Percentiles rank a stretch among this genome's conserved stretches.
Conservation (phyloP, 2,113 vertebrate species). For the Indri indri region DNA sequence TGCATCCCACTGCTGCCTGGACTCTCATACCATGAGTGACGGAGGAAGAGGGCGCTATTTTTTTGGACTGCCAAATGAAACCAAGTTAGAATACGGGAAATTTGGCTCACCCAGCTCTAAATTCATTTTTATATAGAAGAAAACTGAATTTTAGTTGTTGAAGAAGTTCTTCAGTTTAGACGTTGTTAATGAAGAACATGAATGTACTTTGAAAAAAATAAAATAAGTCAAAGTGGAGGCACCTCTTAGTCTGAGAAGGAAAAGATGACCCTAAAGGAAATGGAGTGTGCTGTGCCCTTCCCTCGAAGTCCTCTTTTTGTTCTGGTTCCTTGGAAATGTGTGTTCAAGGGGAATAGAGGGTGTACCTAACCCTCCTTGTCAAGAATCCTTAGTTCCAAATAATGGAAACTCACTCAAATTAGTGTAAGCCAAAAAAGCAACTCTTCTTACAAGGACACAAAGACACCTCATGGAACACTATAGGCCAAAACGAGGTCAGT, state of each 20-base stretch:
- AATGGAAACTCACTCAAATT: background rate
- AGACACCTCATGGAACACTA: background rate
- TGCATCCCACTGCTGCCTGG: constrained; percentile 5
- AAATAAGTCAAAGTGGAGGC: background rate
- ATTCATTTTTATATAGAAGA: constrained; percentile 13
- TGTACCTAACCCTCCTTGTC: background rate
- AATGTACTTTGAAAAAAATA: constrained; percentile 18
- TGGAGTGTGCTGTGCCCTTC: background rate
- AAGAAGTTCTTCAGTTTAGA: background rate
- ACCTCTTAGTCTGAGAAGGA: constrained; percentile 5
- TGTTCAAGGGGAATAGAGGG: background rate
- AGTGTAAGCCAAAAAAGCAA: background rate
- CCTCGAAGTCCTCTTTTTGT: background rate
- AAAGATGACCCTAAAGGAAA: background rate
- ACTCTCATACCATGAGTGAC: background rate
- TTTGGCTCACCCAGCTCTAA: constrained; percentile 69
- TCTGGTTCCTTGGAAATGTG: background rate
- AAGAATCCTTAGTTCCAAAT: background rate
- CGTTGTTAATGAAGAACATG: background rate
- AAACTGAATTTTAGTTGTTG: constrained; percentile 1
- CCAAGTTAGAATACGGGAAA: constrained; percentile 77
- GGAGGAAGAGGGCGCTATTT: constrained; percentile 1
- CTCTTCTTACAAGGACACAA: background rate
- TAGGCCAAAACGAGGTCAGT: background rate
- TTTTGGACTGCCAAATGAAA: constrained; percentile 69